Evolutionary conservation across 1,140 invertebrate species (phyloP), one percentile per base, ranked within the genome.

Genomic region (Teleopsis dalmanni): DNA sequence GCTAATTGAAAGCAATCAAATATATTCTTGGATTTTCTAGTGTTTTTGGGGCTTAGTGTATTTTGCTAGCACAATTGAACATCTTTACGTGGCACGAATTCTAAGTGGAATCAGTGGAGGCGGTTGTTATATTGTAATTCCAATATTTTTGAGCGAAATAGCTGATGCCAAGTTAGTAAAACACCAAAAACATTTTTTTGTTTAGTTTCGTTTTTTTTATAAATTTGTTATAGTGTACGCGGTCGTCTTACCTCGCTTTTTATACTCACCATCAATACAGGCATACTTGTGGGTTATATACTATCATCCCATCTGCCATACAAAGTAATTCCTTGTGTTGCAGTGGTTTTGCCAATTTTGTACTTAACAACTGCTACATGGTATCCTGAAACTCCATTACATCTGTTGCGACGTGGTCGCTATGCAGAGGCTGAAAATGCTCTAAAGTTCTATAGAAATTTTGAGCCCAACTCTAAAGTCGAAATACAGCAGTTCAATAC

Each of bases 1-100:
- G 16, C 9, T 18, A 37, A 18, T 18, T 37, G 21, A 16, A 14
- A 19, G 26, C 18, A 23, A 38, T 38, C 21, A 31, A 27, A 31
- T 41, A 31, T n/a, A 40, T 22, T 23, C 10, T 25, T 3, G 29
- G 4, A 25, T 29, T 42, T 13, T 33, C 1, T 31, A 68, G 65
- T 57, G 53, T 40, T 57, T 68, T 29, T 69, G 65, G 65, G 45
- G 59, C 9, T 41, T 62, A 3, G 50, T 65, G 35, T 64, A 64
- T 33, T 68, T 64, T 18, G 67, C 64, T 0, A 14, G 51, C 37
- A 59, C 60, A 29, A 51, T 68, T 29, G 59, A 62, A 40, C 55
- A 51, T 55, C 59, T 72, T 9, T 70, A 72, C 44, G 53, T 69
- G 47, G 72, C 69, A 0, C 56, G 75, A 31, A 59, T 73, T 2